Evolutionary conservation across 1,140 invertebrate genomes (phyloP).

Genomic region (Hyposmocoma kahamanoa): DNA sequence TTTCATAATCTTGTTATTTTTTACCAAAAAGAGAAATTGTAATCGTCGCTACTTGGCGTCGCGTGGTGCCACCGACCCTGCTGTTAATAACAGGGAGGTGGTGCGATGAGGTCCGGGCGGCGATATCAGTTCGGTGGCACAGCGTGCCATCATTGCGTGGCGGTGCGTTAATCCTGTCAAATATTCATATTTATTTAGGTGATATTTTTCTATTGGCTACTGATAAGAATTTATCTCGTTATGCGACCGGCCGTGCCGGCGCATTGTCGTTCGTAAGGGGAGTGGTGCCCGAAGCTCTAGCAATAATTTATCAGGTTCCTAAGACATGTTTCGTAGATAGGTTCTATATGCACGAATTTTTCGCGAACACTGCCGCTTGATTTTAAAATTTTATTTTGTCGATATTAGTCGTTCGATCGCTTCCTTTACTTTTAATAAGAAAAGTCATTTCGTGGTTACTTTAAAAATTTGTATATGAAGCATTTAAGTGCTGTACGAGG

Average conservation of each 20-base stretch:
- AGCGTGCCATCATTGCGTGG: no score
- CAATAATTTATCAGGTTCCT: conserved; percentile 74
- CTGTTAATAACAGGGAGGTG: no score
- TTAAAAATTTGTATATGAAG: conserved; percentile 64
- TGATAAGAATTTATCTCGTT: conserved; percentile 68
- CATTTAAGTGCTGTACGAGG: conserved; percentile 70
- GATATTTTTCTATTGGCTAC: conserved; percentile 73
- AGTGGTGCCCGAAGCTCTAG: conserved; percentile 63
- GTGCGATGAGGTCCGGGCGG: no score
- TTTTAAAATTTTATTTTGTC: conserved; percentile 54
- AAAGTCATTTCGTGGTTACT: conserved; percentile 59
- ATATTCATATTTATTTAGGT: conserved; percentile 70
- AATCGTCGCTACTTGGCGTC: conserved; percentile 28
- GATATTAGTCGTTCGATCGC: conserved; percentile 51
- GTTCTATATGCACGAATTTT: conserved; percentile 69
- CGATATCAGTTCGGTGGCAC: no score
- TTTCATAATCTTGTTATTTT: conserved; percentile 57
- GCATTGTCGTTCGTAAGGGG: conserved; percentile 40
- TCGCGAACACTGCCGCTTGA: conserved; percentile 69
- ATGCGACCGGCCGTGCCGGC: conserved; percentile 43
- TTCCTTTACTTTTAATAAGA: conserved; percentile 45
- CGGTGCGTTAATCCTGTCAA: conserved; percentile 31
- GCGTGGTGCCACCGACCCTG: no score
- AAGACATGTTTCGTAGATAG: conserved; percentile 71
- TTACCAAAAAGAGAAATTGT: conserved; percentile 52